phyloP scores from a whole-genome alignment of 2,797 vertebrate genomes.

The Takifugu ocellatus region DNA sequence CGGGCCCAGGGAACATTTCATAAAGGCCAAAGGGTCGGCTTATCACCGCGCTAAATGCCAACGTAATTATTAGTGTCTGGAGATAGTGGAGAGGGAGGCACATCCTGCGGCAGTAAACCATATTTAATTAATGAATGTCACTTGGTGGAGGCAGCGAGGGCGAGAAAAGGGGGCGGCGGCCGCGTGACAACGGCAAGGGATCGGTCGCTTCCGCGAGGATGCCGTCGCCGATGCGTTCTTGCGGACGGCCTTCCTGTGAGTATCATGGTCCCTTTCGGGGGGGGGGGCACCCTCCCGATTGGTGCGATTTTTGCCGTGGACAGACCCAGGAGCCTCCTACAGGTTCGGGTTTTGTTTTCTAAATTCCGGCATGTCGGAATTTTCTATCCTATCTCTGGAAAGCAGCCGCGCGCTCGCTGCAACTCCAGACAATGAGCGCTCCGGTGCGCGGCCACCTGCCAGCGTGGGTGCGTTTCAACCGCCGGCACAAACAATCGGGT shows the following conservation, averaged over 20 bases:
- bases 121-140: constrained; percentile 81
- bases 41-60: constrained; percentile 80
- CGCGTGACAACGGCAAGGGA: constrained; percentile 42
- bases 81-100: constrained; percentile 69
- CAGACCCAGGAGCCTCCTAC: neutral
- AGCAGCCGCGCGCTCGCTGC: neutral
- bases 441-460: neutral
- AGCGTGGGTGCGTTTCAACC: constrained; percentile 5
- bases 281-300: too few relatives aligned
- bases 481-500: neutral
- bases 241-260: too few relatives aligned
- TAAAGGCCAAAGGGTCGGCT: constrained; percentile 74
- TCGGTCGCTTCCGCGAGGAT: too few relatives aligned
- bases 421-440: neutral
- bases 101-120: constrained; percentile 69
- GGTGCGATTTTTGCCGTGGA: too few relatives aligned
- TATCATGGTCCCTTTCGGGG: too few relatives aligned
- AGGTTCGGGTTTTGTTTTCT: neutral
- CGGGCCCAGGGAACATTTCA: constrained; percentile 69
- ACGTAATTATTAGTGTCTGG: constrained; percentile 82
- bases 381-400: neutral
- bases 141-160: constrained; percentile 55
- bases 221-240: too few relatives aligned
- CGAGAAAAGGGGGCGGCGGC: constrained; percentile 31
- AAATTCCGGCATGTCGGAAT: neutral